phyloP scores from a whole-genome alignment of 2,797 vertebrate genomes.

The Parambassis ranga region DNA sequence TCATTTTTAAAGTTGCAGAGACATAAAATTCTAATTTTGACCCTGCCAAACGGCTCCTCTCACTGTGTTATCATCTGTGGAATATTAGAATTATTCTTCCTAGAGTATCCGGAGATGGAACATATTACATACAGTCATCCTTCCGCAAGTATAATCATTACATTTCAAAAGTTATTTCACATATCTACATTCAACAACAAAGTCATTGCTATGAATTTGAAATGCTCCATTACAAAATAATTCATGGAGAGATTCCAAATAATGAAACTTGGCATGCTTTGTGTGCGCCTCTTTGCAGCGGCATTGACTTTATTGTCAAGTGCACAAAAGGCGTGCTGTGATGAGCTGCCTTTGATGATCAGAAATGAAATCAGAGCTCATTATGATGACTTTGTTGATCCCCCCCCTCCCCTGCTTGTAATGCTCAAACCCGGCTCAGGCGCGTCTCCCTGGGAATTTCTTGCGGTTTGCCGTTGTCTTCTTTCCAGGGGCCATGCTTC shows the following conservation, averaged over 20 bases:
- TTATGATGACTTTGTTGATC: conserved; percentile 40
- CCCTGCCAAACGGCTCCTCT: too few relatives aligned
- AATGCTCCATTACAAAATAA: conserved; percentile 21
- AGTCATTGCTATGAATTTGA: conserved; percentile 20
- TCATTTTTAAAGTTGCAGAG: background rate
- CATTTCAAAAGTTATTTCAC: conserved; percentile 8
- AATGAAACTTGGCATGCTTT: conserved; percentile 44
- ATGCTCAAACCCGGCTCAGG: conserved; percentile 49
- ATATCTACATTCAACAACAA: conserved; percentile 27
- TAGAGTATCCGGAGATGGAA: conserved; percentile 14
- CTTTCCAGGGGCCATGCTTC: conserved; percentile 43
- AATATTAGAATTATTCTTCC: conserved; percentile 28
- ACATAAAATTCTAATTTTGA: background rate
- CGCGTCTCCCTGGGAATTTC: conserved; percentile 29
- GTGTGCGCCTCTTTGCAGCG: conserved; percentile 15
- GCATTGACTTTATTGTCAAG: conserved; percentile 30
- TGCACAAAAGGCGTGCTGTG: conserved; percentile 33
- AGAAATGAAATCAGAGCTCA: conserved; percentile 42
- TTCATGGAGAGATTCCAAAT: conserved; percentile 5
- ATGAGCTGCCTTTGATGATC: conserved; percentile 51
- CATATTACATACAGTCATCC: conserved; percentile 26
- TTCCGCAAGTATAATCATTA: conserved; percentile 20
- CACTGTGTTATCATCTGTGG: conserved; percentile 5
- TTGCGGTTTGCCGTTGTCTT: conserved; percentile 7
- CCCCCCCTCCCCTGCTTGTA: background rate